A percentile compares a stretch with the other conserved stretches of the same genome.
Evolutionary conservation across 92 coral and sea anemone species (phyloP).

Genomic region (Bergia puertoricense): DNA sequence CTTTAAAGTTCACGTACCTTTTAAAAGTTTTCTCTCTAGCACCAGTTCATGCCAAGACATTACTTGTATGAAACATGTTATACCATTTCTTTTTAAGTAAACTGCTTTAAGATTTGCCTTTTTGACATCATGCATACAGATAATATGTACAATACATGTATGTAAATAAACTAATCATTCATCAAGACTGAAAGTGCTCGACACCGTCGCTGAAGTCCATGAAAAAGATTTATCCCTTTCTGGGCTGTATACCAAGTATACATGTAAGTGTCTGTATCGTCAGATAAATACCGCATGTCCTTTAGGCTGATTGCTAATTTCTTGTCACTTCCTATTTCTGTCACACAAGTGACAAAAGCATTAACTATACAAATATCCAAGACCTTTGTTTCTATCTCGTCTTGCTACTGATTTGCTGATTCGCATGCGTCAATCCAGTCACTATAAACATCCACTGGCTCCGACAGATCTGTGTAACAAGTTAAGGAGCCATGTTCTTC

Average conservation of each 20-base stretch:
- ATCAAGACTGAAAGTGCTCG: too few relatives aligned
- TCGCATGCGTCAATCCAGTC: slow-evolving; percentile 99
- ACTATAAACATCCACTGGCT: slow-evolving; percentile 99
- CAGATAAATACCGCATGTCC: background rate
- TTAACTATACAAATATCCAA: background rate
- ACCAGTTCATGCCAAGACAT: background rate
- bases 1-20: background rate
- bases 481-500: slow-evolving; percentile 20
- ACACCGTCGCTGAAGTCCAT: too few relatives aligned
- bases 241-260: background rate
- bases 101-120: background rate
- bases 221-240: too few relatives aligned
- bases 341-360: background rate
- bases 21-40: background rate
- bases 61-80: too few relatives aligned
- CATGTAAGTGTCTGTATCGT: background rate
- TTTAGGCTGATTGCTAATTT: background rate
- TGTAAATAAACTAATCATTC: too few relatives aligned
- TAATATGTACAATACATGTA: background rate
- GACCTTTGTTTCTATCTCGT: background rate
- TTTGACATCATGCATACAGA: background rate
- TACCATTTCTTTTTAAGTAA: too few relatives aligned
- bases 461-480: slow-evolving; percentile 79
- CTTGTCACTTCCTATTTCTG: background rate
- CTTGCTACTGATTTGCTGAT: slow-evolving; percentile 82